Evolutionary conservation across 2,888 invertebrate genomes (phyloP).

Genomic region (Zaprionus lineosus): DNA sequence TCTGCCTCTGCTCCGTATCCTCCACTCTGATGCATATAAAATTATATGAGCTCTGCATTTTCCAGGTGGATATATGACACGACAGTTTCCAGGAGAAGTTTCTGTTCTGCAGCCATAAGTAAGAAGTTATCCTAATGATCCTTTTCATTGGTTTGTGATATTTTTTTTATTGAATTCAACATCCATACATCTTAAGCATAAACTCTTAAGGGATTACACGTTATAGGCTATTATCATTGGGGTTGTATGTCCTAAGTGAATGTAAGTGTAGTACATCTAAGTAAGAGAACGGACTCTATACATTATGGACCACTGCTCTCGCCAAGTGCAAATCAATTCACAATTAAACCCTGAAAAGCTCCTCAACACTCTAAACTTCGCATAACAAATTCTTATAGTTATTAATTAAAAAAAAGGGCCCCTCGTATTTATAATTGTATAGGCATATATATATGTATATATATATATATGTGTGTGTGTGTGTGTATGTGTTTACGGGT

Average conservation of each 20-base stretch:
- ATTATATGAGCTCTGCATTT: no score
- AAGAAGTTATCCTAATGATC: no score
- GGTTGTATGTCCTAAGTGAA: conserved; percentile 5
- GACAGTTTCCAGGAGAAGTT: no score
- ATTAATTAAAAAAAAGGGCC: conserved; percentile 34
- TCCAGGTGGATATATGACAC: no score
- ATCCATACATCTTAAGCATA: conserved; percentile 17
- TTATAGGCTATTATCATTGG: conserved; percentile 13
- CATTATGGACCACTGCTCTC: conserved; percentile 1
- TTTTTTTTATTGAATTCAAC: conserved; percentile 26
- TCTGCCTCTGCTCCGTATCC: no score
- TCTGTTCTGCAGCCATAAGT: no score
- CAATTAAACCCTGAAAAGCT: not conserved
- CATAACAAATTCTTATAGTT: conserved; percentile 45
- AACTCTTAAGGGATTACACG: conserved; percentile 6
- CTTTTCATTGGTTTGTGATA: not conserved
- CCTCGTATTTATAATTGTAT: not conserved
- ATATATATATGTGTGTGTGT: conserved; percentile 1
- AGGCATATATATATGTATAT: not conserved
- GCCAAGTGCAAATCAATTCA: not conserved
- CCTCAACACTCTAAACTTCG: conserved; percentile 10
- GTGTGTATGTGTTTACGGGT: conserved; percentile 2
- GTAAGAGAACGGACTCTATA: conserved; percentile 5
- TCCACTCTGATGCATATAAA: no score
- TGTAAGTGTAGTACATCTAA: conserved; percentile 9